Evolutionary conservation across 2,797 vertebrate species (phyloP).

Genomic region (Periparus ater): DNA sequence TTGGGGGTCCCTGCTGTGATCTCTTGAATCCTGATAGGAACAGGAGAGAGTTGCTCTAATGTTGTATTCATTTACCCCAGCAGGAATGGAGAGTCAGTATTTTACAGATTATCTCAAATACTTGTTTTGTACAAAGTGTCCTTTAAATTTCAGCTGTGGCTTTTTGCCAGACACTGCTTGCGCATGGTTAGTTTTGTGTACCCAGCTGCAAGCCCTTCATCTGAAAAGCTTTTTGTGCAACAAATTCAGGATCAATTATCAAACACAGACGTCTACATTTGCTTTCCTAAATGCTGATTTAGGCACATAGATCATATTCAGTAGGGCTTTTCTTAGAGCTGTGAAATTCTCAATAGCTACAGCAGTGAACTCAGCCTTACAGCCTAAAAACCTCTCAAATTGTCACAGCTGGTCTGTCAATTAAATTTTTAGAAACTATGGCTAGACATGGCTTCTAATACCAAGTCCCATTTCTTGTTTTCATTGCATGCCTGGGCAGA

Average conservation of each 20-base stretch:
- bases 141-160: conserved; percentile 5
- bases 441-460: background rate
- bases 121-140: background rate
- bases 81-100: background rate
- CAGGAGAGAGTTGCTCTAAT: background rate
- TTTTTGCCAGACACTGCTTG: background rate
- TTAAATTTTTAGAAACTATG: background rate
- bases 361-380: background rate
- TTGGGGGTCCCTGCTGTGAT: background rate
- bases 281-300: background rate
- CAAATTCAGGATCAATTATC: background rate
- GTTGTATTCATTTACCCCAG: background rate
- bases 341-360: background rate
- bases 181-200: background rate
- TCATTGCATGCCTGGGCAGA: background rate
- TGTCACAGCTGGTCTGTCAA: background rate
- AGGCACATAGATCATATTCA: background rate
- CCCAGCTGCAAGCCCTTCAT: conserved; percentile 17
- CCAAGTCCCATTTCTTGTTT: background rate
- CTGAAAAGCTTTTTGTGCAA: conserved; percentile 6
- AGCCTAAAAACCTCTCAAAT: background rate
- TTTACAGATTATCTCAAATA: background rate
- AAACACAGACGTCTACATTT: background rate
- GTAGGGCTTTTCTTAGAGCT: background rate
- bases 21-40: background rate